These are phyloP conservation scores for Lophura nycthemera DNA, from an alignment of 2,113 vertebrate species.

Conservation along the genomic window DNA sequence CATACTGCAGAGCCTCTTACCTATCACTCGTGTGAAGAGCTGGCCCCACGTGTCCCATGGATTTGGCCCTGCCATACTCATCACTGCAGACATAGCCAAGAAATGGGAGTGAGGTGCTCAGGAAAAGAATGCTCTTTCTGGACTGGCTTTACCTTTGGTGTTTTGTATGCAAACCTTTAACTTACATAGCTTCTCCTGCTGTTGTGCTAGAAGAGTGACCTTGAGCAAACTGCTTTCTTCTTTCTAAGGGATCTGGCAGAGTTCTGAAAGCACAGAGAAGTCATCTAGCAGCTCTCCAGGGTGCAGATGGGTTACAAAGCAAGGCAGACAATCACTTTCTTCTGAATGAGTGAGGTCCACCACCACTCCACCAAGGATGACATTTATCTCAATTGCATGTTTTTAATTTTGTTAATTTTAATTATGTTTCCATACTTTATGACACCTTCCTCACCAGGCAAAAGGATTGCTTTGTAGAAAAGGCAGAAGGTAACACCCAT, in stretches of 20 bases:
- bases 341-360: background rate
- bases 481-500: background rate
- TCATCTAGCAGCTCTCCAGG: background rate
- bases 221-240: conserved; percentile 8
- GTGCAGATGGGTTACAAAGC: background rate
- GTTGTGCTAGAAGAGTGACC: background rate
- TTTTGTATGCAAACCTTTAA: conserved; percentile 44
- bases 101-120: background rate
- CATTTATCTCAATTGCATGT: background rate
- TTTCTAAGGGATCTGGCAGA: background rate
- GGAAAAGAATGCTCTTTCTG: background rate
- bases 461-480: background rate
- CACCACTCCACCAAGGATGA: fast-evolving
- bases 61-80: conserved; percentile 23
- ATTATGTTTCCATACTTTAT: background rate
- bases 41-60: background rate
- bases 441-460: background rate
- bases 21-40: background rate
- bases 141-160: background rate
- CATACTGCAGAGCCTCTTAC: background rate
- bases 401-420: background rate
- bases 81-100: conserved; percentile 14
- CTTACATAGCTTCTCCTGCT: background rate
- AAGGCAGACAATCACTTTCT: background rate
- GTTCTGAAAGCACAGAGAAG: background rate